Base-by-base conservation (phyloP, 1,140 invertebrate genomes). In the Colletes gigas region DNA sequence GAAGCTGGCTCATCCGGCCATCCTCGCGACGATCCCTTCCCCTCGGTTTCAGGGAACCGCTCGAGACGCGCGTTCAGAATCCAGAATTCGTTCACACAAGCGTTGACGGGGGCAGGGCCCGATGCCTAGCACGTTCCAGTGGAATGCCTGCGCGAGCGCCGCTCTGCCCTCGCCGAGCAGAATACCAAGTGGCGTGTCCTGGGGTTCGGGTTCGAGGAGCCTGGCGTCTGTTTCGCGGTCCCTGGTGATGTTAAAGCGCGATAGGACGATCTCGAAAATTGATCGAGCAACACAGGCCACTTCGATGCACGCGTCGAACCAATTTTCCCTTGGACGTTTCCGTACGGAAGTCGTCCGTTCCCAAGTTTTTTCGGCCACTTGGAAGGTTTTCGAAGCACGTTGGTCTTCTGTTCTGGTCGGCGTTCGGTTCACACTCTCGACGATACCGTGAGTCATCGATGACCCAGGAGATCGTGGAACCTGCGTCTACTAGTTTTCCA, bases 91-190 rank as follows among this genome's bases (percentile, higher is more conserved):
- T 89, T 87, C 84, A 67, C 83, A 63, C 77, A 77, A 67, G 65
- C 0, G 7, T 12, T 4, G 39, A 47, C 44, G 55, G 62, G 21
- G 44, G 8, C 15, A 39, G 50, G 63, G 39, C 10, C 39, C 81
- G 71, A 85, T 86, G 84, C 84, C 67, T 55, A 30, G 84, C 84
- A 86, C 84, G 84, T 86, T 86, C 75, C 71, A 55, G 50, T 70
- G 88, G 72, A 88, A 89, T 89, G 86, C 88, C 86, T 88, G 76
- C 82, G 86, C 86, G 87, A 88, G 75, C 82, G 60, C 55, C 73
- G 75, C 73, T 82, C 72, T 70, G 67, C 55, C 66, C 19, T 15
- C 44, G 52, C 41, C 81, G 69, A 44, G 41, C 81, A 63, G 88
- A 89, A 89, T 89, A 89, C 78, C 81, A 83, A 88, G 55, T 71